phyloP scores from a whole-genome alignment of 2,113 vertebrate genomes.

The Prunella fulvescens region DNA sequence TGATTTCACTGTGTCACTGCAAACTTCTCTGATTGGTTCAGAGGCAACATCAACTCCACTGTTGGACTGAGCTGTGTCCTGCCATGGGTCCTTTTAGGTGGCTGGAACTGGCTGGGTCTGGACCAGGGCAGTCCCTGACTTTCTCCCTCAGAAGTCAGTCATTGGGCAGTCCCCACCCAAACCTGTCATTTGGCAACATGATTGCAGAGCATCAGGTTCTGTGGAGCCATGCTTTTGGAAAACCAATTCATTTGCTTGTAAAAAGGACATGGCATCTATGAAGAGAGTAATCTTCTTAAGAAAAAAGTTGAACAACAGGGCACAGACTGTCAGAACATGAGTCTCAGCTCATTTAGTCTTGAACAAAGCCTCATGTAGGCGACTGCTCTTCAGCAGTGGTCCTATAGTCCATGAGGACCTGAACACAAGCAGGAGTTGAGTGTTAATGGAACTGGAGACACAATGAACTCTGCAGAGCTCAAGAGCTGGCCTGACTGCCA shows the following conservation, averaged over 20 bases:
- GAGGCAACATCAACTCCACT: not conserved
- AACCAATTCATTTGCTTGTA: not conserved
- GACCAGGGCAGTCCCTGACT: not conserved
- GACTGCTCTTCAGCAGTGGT: not conserved
- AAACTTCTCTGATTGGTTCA: not conserved
- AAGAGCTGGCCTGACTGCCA: not conserved
- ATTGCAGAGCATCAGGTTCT: not conserved
- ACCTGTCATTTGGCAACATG: not conserved
- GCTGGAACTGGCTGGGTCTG: not conserved
- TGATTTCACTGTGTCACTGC: not conserved
- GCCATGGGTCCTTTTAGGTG: fast-evolving
- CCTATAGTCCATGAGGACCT: not conserved
- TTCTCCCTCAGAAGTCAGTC: too few relatives aligned
- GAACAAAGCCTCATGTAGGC: not conserved
- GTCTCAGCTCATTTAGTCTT: not conserved
- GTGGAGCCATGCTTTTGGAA: not conserved
- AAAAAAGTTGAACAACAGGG: not conserved
- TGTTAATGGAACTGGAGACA: not conserved
- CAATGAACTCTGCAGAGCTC: not conserved
- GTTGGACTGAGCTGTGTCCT: not conserved
- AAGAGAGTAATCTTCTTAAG: not conserved
- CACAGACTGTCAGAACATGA: not conserved
- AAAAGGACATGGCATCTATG: not conserved
- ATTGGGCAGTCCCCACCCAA: not conserved
- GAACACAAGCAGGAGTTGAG: not conserved